Base-by-base conservation (phyloP, 2,888 invertebrate genomes). In the Drosophila pullipes region DNA sequence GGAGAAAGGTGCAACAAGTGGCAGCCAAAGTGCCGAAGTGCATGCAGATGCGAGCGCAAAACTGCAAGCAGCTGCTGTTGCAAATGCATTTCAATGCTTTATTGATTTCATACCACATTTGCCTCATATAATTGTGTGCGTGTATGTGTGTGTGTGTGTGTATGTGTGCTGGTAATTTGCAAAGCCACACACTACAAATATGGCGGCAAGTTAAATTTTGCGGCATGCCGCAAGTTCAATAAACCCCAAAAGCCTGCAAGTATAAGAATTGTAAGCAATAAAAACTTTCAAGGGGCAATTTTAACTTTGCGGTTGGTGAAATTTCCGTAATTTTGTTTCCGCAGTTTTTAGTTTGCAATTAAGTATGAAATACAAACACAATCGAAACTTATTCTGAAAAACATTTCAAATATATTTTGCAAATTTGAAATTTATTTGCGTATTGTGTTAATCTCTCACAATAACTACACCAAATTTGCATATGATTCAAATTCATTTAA, bases 31-130 rank as follows among this genome's bases (percentile, higher is more conserved):
- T 79, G 83, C 78, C 78, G 66, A 76, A 85, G 71, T 59, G 64
- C 78, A 77, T 77, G 73, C 63, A 74, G 76, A 85, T 81, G 81
- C 75, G 39, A 68, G 64, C 71, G 63, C 55, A 82, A 75, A 59
- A 70, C 68, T 72, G 77, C 64, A 68, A 63, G 55, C 81, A 71
- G 82, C 71, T 60, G 71, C 54, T 70, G 73, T 75, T 71, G 70
- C 77, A 66, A 82, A 75, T 82, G 73, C 79, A 73, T 72, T 76
- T 76, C 76, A 78, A 84, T 87, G 71, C 77, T 81, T 86, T 86
- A 86, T 89, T 86, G 85, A 89, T 89, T 86, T 89, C 85, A 86
- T 86, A 85, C 80, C 82, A 84, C 87, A 85, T 85, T 85, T 86
- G 76, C 69, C 41, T 64, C 77, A 73, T 85, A 25, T 47, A 86